Evolutionary conservation across 2,888 invertebrate genomes (phyloP), one percentile per base, ranked within the genome.

Genomic region (Sisyra terminalis): DNA sequence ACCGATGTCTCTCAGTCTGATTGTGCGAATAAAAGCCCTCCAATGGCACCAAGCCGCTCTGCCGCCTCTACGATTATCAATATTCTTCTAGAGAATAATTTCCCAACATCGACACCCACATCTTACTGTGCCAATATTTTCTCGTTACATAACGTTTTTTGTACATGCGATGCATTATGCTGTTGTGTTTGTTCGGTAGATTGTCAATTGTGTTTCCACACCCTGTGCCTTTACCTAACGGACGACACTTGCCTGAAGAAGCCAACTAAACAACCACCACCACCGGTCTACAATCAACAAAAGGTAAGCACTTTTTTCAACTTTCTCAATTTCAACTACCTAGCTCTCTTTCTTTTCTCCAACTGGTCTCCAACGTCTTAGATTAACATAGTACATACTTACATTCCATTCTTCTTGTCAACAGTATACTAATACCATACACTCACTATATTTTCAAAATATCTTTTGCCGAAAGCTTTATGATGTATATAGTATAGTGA

Each of bases 111-210:
- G 29, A 29, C 31, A 31, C 39, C 43, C 8, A 36, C 44, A 10
- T 35, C 36, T 14, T 43, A 46, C 49, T 66, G 65, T 56, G 64
- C 65, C 52, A 58, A 64, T 50, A 37, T 31, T 13, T 53, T 63
- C 49, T 65, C 66, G 49, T 64, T 63, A 53, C 67, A 67, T 52
- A 54, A 57, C 43, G 54, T 63, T 40, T 54, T 66, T 49, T 66
- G 66, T 55, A 58, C 61, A 47, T 66, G 66, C 56, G 58, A 59
- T 48, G 52, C 59, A 51, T 59, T 64, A 46, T 73, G 72, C 64
- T 73, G 73, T 61, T 73, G 73, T 63, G 69, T 69, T 65, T 73
- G 73, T 60, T 67, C 71, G 53, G 56, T 68, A 71, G 75, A 75
- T 61, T 75, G 75, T 60, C 70, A 72, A 59, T 67, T 69, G 55